Evolutionary conservation across 1,140 invertebrate genomes (phyloP).

Genomic region (Meteorus sp.): DNA sequence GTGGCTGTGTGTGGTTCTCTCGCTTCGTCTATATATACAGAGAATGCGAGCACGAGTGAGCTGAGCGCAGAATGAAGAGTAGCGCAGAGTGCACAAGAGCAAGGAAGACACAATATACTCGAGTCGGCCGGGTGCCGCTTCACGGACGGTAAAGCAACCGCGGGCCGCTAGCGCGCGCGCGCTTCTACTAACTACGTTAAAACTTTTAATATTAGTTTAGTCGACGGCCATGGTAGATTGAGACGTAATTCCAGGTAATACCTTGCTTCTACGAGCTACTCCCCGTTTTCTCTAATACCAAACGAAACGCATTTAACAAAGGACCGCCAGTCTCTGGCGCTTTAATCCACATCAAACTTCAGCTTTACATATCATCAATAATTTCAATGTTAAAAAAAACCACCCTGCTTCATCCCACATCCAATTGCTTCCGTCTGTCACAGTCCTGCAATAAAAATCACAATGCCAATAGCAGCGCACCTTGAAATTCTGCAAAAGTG

Average conservation of each 20-base stretch:
- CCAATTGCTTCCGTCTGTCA: neutral
- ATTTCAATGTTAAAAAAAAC: too few species aligned
- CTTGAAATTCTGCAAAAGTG: neutral
- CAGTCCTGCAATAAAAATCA: neutral
- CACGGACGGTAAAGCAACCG: slow-evolving; percentile 56
- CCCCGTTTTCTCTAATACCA: slow-evolving; percentile 16
- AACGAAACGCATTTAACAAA: neutral
- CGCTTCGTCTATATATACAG: neutral
- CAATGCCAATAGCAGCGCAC: neutral
- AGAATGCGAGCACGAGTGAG: slow-evolving; percentile 5
- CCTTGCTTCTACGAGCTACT: slow-evolving; percentile 32
- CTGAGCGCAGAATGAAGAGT: slow-evolving; percentile 19
- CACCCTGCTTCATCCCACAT: too few species aligned
- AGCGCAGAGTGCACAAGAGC: slow-evolving; percentile 26
- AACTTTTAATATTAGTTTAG: slow-evolving; percentile 63
- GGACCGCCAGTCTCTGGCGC: slow-evolving; percentile 17
- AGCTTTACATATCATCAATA: neutral
- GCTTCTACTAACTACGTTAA: slow-evolving; percentile 56
- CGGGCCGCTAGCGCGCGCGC: slow-evolving; percentile 39
- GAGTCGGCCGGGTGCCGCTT: slow-evolving; percentile 36
- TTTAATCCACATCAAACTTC: slow-evolving; percentile 52
- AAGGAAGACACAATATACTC: too few species aligned
- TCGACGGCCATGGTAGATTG: slow-evolving; percentile 61
- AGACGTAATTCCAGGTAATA: slow-evolving; percentile 62
- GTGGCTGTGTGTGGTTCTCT: slow-evolving; percentile 37